Base-by-base conservation (phyloP, 2,113 vertebrate species). In the Synchiropus splendidus region DNA sequence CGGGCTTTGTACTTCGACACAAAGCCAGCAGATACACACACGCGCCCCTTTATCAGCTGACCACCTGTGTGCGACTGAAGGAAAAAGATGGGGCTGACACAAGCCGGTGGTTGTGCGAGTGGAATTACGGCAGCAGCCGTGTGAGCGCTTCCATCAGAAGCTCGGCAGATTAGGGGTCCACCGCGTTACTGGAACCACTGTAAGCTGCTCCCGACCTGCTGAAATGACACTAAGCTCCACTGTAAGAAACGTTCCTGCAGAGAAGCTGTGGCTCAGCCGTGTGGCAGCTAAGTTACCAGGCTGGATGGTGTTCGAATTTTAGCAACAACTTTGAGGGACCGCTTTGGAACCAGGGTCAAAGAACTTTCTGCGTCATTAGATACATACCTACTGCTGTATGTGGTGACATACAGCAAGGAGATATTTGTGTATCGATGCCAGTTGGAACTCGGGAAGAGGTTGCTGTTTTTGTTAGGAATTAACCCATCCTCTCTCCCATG, bases 41-140 rank as follows among this genome's bases (percentile, higher is more conserved):
- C 39, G 21, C 43, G 31, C 12, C 10, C 36, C 48, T 57, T 72
- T 69, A 76, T 78, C 65, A 54, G 18, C 45, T 42, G 67, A 61
- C 58, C 79, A 77, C 79, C 74, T 74, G 76, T 58, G 64, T 53
- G 57, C 71, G 39, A 74, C 76, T 74, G 62, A 37, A 27, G 21
- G 48, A 43, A 45, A 51, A 31, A 65, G 48, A 79, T 74, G 67
- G 61, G 53, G 54, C 33, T 18, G 67, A 72, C 53, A 65, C 54
- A 61, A 61, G 35, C 51, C 2, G 13, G 51, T 18, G 43, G 31
- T 66, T 77, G 64, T 70, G 68, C 50, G 17, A 16, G 10, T 58
- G 42, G 68, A 76, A 70, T 61, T 57, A 70, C 70, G 57, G 51
- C 45, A n/a, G 48, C 51, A 43, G 54, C 54, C n/a, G n/a, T n/a